A percentile compares a stretch with the other conserved stretches of the same genome.
Conservation (phyloP, 2,113 vertebrate genomes). For the Rostratula benghalensis region DNA sequence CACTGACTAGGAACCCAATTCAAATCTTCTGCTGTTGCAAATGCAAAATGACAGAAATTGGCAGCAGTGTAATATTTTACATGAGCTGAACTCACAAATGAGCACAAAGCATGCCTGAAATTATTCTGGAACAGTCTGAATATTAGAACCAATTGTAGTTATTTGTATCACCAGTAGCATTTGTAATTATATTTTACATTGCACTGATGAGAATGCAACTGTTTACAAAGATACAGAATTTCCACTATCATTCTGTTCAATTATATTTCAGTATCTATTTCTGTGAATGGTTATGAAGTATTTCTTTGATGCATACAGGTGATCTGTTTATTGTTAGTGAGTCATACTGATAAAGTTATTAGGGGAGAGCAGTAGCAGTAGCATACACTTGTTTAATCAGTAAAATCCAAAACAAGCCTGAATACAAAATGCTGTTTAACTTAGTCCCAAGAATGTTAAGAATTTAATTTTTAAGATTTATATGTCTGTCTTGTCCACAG, state of each 20-base stretch:
- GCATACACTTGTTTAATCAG: not conserved
- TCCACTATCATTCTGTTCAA: not conserved
- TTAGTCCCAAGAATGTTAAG: constrained; percentile 50
- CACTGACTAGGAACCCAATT: not conserved
- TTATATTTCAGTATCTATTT: not conserved
- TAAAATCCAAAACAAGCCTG: not conserved
- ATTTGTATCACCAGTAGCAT: not conserved
- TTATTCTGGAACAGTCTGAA: not conserved
- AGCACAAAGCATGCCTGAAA: not conserved
- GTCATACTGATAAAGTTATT: not conserved
- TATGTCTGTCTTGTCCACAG: not conserved
- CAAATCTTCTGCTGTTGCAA: not conserved
- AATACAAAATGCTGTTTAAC: constrained; percentile 23
- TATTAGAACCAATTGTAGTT: not conserved
- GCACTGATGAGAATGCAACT: not conserved
- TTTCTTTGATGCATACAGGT: not conserved
- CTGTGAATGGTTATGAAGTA: not conserved
- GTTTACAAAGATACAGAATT: not conserved
- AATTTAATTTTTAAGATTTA: constrained; percentile 58
- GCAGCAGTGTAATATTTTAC: not conserved
- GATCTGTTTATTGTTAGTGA: not conserved
- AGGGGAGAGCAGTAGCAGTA: not conserved
- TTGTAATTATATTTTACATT: not conserved
- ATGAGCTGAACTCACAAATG: not conserved
- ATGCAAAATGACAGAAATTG: not conserved